Evolutionary conservation across 2,797 vertebrate species (phyloP).

Genomic region (Microhierax caerulescens): DNA sequence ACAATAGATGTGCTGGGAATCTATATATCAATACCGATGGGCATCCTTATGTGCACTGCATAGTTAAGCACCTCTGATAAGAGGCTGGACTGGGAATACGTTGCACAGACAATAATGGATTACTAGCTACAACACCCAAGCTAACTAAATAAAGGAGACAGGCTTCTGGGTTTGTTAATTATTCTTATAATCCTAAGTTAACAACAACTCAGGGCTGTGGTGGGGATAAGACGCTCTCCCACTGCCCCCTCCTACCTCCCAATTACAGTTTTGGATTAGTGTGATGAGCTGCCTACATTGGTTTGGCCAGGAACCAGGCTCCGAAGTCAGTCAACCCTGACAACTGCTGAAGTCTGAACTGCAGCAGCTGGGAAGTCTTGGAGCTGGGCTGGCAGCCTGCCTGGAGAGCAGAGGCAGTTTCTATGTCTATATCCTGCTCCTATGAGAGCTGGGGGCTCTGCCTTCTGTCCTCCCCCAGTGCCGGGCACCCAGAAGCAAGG

Average conservation of each 20-base stretch:
- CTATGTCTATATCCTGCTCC: neutral
- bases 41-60: neutral
- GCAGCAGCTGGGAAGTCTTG: slow-evolving; percentile 6
- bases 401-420: neutral
- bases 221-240: neutral
- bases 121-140: neutral
- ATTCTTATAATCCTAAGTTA: slow-evolving; percentile 42
- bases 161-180: slow-evolving; percentile 10
- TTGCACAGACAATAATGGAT: neutral
- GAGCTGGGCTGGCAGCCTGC: neutral
- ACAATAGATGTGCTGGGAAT: neutral
- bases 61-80: slow-evolving; percentile 13
- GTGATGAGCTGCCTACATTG: neutral
- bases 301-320: slow-evolving; percentile 23
- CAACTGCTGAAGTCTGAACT: neutral
- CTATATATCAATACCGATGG: neutral
- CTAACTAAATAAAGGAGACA: slow-evolving; percentile 26
- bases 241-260: neutral
- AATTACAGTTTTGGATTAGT: slow-evolving; percentile 22
- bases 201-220: slow-evolving; percentile 9
- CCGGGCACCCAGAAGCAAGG: neutral
- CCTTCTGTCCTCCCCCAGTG: neutral
- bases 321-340: slow-evolving; percentile 13
- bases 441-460: neutral
- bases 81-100: neutral